Evolutionary conservation across 2,797 vertebrate species (phyloP), one percentile per base, ranked within the genome.

Genomic region (Phoebastria nigripes): DNA sequence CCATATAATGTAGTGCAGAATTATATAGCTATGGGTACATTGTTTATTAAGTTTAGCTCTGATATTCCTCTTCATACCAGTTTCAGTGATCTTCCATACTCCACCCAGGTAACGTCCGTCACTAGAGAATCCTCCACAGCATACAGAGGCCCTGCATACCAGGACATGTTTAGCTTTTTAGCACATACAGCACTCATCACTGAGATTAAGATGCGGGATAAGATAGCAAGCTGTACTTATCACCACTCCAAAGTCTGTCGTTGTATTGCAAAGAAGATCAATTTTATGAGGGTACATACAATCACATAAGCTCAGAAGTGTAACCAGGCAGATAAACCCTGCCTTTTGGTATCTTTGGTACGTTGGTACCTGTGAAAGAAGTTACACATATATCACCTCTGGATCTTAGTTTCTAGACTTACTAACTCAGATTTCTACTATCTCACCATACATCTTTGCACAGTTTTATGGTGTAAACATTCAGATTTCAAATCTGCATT

Each of bases 361-460:
- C 25, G 8, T 8, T 39, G 8, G 5, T 56, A 52, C 3, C 19
- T 46, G 6, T 82, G 33, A 93, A 85, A 74, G 22, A 67, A 67
- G 3, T 8, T 49, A n/a, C 14, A 13, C 22, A 5, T 33, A 3
- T 87, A 14, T 65, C 0, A 0, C 20, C 4, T 42, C 15, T 24
- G 1, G 17, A 31, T 56, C 14, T 41, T 37, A 56, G 6, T 35
- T 90, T 81, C 42, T n/a, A 61, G 28, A 49, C 11, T 61, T 82
- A 9, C 7, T 55, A 70, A n/a, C 4, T 72, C 9, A 13, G 4
- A 15, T 76, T 80, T 93, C 47, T 18, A 25, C 15, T 74, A 13
- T 56, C 11, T 63, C 3, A 6, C 61, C 2, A 6, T 35, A 3
- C 5, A 26, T 49, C 39, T 87, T 87, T 73, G 21, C 13, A 47